Base-by-base conservation (phyloP, 2,797 vertebrate genomes). In the Mycteria americana region DNA sequence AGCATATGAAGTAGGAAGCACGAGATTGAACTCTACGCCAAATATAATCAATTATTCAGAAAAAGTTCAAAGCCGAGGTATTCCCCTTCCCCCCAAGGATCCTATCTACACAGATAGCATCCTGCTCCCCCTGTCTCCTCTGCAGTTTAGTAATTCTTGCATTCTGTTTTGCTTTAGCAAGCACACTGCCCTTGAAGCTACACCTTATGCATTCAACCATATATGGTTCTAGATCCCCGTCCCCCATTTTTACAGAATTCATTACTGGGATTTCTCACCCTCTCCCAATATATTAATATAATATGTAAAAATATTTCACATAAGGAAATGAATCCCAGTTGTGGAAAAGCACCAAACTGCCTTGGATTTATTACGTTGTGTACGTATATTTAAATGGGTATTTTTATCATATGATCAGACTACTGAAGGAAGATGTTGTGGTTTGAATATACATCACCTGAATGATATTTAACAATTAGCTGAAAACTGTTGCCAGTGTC, bases 131-230 rank as follows among this genome's bases (percentile, higher is more conserved):
- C 30, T 6, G 1, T 48, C 59, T 72, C 24, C 31, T 81, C 59
- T 65, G 22, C 30, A 31, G 37, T 30, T 59, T 27, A 43, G 41
- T 28, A 62, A 48, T 39, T 63, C 31, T 28, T 67, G 41, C 16
- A 22, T 67, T 73, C 82, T 73, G 13, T 51, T 78, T 51, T 60
- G 28, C 25, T 62, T 90, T 82, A 73, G 33, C 48, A 67, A 43
- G 28, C 35, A 39, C 28, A 16, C 6, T 62, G 30, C 11, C 59
- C 48, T 82, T 56, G 43, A 72, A 46, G 13, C 43, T 53, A 10
- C 4, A 51, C 9, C 24, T 60, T 43, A 18, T 3, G 4, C 0
- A 0, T 35, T 18, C 59, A 80, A 33, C 6, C 13, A 31, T 18
- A 70, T 31, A 50, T 14, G 11, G 35, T 63, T 77, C 37, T 56